Conservation (phyloP, 1,140 invertebrate species). For the Eubasilissa regina region DNA sequence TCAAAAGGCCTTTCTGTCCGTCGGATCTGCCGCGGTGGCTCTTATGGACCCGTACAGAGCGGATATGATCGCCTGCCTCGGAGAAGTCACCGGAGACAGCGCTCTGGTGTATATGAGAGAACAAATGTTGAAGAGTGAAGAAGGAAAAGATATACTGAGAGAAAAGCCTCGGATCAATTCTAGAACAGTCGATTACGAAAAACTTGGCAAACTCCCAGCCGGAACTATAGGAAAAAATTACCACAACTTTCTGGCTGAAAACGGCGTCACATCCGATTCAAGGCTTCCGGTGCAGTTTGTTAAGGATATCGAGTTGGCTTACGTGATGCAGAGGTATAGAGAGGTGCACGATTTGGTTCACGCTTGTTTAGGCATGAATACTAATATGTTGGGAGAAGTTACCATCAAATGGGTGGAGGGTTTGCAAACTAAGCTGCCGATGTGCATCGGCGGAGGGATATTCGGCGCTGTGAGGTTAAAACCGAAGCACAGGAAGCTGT, state of each 20-base stretch:
- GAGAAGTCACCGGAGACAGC: constrained; percentile 87
- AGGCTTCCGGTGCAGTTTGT: constrained; percentile 92
- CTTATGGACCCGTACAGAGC: constrained; percentile 82
- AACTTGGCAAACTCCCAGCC: constrained; percentile 80
- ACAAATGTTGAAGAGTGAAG: constrained; percentile 78
- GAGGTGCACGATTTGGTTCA: constrained; percentile 97
- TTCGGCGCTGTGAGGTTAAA: constrained; percentile 88
- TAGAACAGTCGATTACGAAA: constrained; percentile 83
- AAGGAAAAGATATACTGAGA: constrained; percentile 82
- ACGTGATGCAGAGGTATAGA: constrained; percentile 97
- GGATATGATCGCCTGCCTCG: constrained; percentile 96
- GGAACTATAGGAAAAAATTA: constrained; percentile 90
- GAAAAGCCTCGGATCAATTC: constrained; percentile 92
- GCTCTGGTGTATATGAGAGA: constrained; percentile 80
- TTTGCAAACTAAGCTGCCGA: constrained; percentile 90
- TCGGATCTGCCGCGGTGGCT: constrained; percentile 85
- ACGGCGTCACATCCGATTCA: constrained; percentile 95
- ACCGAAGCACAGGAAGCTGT: constrained; percentile 88
- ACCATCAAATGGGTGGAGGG: constrained; percentile 98
- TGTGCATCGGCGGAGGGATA: constrained; percentile 90
- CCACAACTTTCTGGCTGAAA: constrained; percentile 84
- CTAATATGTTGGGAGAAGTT: constrained; percentile 94
- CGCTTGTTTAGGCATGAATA: constrained; percentile 92
- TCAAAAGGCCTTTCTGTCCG: constrained; percentile 83
- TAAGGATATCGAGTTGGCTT: constrained; percentile 91